phyloP scores from a whole-genome alignment of 2,113 vertebrate species.

The Fulica atra region DNA sequence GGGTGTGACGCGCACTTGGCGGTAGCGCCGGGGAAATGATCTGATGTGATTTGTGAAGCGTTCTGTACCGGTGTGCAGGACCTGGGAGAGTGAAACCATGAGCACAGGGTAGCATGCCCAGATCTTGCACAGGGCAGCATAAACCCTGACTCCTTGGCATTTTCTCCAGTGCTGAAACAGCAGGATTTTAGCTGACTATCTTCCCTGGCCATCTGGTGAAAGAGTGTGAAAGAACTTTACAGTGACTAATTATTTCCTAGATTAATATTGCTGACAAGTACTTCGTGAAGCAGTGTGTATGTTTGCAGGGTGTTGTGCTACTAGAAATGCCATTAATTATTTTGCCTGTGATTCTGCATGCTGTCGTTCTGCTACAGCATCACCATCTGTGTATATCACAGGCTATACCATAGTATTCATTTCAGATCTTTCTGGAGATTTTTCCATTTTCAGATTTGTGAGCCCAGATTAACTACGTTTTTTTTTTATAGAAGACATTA shows the following conservation, averaged over 20 bases:
- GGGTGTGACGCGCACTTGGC: neutral
- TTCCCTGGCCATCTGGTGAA: constrained; percentile 72
- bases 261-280: constrained; percentile 73
- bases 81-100: neutral
- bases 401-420: neutral
- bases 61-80: neutral
- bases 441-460: constrained; percentile 5
- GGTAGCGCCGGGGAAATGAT: neutral
- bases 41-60: neutral
- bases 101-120: neutral
- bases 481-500: neutral
- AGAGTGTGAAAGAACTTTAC: constrained; percentile 50
- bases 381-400: constrained; percentile 7
- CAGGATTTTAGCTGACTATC: constrained; percentile 74
- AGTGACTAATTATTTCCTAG: constrained; percentile 64
- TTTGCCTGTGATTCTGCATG: neutral
- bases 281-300: neutral
- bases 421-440: neutral
- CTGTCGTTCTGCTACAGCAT: neutral
- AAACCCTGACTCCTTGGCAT: constrained; percentile 30
- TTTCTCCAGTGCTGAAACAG: constrained; percentile 65
- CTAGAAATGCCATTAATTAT: constrained; percentile 52
- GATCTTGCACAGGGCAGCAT: constrained; percentile 8
- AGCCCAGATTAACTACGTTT: neutral
- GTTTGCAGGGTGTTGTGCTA: constrained; percentile 13